Percentiles rank a stretch among this genome's conserved stretches.
Evolutionary conservation across 2,888 invertebrate genomes (phyloP).

Genomic region (Monochamus alternatus): DNA sequence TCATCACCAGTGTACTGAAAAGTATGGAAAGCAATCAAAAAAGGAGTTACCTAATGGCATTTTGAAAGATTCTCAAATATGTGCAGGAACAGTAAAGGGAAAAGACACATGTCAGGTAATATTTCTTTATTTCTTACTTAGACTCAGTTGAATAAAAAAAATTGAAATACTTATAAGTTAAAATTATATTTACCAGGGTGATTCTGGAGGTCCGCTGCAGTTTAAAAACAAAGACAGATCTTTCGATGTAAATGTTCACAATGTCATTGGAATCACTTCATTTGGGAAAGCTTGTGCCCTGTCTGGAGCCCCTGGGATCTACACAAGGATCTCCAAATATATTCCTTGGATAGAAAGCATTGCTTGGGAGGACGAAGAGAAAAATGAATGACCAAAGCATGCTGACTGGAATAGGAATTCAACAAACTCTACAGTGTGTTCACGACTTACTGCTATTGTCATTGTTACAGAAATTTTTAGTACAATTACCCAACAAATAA

Average conservation of each 20-base stretch:
- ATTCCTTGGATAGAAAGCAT: slow-evolving; percentile 7
- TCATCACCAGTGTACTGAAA: neutral
- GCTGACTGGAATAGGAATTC: neutral
- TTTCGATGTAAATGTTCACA: neutral
- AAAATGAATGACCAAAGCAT: no score
- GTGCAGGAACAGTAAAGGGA: neutral
- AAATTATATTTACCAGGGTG: neutral
- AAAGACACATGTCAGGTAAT: slow-evolving; percentile 3
- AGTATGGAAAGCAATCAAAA: neutral
- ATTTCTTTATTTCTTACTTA: no score
- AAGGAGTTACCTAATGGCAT: neutral
- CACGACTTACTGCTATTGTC: no score
- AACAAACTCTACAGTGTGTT: neutral
- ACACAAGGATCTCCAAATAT: slow-evolving; percentile 11
- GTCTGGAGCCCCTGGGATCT: slow-evolving; percentile 1
- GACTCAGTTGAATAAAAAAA: no score
- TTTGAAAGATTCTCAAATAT: neutral
- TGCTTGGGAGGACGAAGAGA: neutral
- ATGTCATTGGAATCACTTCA: slow-evolving; percentile 6
- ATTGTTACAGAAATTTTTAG: no score
- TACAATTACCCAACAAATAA: no score
- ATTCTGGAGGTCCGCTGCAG: slow-evolving; percentile 14
- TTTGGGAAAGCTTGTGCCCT: slow-evolving; percentile 9
- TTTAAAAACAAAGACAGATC: neutral
- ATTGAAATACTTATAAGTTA: neutral